phyloP scores from a whole-genome alignment of 2,797 vertebrate genomes.

The Steatocranus sp. region DNA sequence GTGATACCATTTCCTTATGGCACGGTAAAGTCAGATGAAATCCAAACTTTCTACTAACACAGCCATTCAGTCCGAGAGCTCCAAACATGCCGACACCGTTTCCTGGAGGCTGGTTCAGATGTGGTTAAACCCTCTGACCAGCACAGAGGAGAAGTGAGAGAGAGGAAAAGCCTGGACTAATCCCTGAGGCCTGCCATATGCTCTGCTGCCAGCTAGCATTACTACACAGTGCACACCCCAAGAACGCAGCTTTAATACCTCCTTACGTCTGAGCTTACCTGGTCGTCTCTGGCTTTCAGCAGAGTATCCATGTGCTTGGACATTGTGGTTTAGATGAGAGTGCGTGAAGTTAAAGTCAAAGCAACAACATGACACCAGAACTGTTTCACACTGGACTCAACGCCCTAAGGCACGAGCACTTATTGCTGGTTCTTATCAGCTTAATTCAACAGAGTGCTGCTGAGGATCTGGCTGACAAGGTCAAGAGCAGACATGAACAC shows the following conservation, averaged over 20 bases:
- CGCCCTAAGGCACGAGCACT: conserved; percentile 6
- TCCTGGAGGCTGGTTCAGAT: not conserved
- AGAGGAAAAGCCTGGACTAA: conserved; percentile 50
- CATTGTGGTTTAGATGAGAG: not conserved
- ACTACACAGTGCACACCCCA: not conserved
- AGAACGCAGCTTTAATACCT: not conserved
- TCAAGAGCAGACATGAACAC: conserved; percentile 36
- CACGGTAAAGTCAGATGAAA: not conserved
- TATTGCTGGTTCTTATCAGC: conserved; percentile 68
- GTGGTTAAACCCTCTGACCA: conserved; percentile 12
- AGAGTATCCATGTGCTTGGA: conserved; percentile 51
- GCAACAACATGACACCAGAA: conserved; percentile 4
- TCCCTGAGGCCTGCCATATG: conserved; percentile 40
- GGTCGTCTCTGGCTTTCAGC: conserved; percentile 49
- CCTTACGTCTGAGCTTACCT: conserved; percentile 25
- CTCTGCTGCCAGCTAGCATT: conserved; percentile 37
- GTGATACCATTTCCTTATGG: not conserved
- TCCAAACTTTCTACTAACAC: conserved; percentile 1
- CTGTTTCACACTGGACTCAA: conserved; percentile 17
- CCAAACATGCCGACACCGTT: not conserved
- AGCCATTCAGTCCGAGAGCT: not conserved
- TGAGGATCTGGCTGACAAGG: conserved; percentile 49
- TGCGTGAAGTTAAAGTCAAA: not conserved
- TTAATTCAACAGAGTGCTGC: conserved; percentile 68
- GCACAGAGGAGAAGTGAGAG: conserved; percentile 50